Evolutionary conservation across 2,888 invertebrate genomes (phyloP).

Genomic region (Adelphocoris suturalis): DNA sequence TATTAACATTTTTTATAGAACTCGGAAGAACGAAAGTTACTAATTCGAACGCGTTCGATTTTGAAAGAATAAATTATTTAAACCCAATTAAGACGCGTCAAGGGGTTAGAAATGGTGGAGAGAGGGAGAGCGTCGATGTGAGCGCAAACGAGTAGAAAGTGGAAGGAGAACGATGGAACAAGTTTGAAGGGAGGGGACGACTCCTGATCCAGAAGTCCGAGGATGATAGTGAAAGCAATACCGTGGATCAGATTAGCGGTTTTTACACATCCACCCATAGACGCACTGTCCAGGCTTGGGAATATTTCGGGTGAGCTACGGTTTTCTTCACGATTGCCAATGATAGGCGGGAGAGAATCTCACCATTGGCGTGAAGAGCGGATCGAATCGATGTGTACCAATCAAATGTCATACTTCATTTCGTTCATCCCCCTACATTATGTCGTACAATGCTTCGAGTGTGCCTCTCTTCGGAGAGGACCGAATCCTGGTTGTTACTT

Average conservation of each 20-base stretch:
- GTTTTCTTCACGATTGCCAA: not conserved
- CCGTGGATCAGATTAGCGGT: constrained; percentile 8
- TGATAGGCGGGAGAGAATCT: not conserved
- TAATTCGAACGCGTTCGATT: not conserved
- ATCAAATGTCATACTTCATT: too few relatives aligned
- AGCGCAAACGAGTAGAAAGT: constrained; percentile 22
- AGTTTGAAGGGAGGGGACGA: constrained; percentile 34
- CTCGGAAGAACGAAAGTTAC: not conserved
- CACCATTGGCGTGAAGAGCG: too few relatives aligned
- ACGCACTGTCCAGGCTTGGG: too few relatives aligned
- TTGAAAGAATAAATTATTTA: not conserved
- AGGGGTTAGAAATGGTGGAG: not conserved
- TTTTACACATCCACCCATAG: not conserved
- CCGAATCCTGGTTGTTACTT: too few relatives aligned
- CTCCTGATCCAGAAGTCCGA: constrained; percentile 27
- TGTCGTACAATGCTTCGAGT: too few relatives aligned
- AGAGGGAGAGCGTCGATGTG: not conserved
- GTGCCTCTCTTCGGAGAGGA: too few relatives aligned
- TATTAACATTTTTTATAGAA: not conserved
- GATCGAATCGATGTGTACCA: too few relatives aligned
- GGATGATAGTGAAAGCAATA: constrained; percentile 31
- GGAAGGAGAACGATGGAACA: constrained; percentile 22
- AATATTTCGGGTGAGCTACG: not conserved
- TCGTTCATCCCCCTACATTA: too few relatives aligned
- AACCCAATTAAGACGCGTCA: constrained; percentile 12